Percentiles rank a stretch among this genome's conserved stretches.
phyloP scores from a whole-genome alignment of 2,113 vertebrate species.

The Epinephelus lanceolatus region DNA sequence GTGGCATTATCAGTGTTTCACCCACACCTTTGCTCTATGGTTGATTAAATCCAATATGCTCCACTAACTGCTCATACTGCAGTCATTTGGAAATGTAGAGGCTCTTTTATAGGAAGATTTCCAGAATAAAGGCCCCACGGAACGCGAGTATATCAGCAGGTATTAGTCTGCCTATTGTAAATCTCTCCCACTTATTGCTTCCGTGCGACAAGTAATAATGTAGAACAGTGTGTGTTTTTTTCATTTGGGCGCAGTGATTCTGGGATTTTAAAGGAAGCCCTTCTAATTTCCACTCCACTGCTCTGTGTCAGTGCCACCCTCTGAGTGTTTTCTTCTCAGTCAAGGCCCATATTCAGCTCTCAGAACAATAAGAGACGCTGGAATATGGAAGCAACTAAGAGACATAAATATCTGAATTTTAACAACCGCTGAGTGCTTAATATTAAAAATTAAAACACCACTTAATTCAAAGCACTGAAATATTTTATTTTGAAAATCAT shows the following conservation, averaged over 20 bases:
- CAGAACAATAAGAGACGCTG: slow-evolving; percentile 38
- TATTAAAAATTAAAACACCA: no score
- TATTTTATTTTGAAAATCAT: no score
- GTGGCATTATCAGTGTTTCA: slow-evolving; percentile 28
- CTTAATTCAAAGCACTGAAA: no score
- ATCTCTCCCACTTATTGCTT: slow-evolving; percentile 52
- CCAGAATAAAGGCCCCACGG: slow-evolving; percentile 22
- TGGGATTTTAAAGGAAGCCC: slow-evolving; percentile 20
- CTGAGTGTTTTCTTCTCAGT: slow-evolving; percentile 28
- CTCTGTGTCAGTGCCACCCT: slow-evolving; percentile 12
- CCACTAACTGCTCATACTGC: slow-evolving; percentile 24
- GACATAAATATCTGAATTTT: no score
- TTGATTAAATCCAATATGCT: slow-evolving; percentile 55
- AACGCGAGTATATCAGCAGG: slow-evolving; percentile 35
- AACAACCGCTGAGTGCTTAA: no score
- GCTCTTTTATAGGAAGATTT: slow-evolving; percentile 37
- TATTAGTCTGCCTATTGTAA: slow-evolving; percentile 55
- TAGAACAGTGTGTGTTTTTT: slow-evolving; percentile 23
- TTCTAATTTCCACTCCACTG: slow-evolving; percentile 32
- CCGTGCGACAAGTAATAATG: slow-evolving; percentile 36
- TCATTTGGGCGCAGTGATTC: slow-evolving; percentile 25
- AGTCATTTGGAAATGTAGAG: slow-evolving; percentile 27
- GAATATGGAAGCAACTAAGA: not conserved
- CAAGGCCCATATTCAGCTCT: slow-evolving; percentile 44
- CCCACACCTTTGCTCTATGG: slow-evolving; percentile 26